Percentiles rank a stretch among this genome's conserved stretches.
These are phyloP conservation scores for Acromyrmex heyeri DNA, from an alignment of 1,140 invertebrate genomes.

Conservation along the genomic window DNA sequence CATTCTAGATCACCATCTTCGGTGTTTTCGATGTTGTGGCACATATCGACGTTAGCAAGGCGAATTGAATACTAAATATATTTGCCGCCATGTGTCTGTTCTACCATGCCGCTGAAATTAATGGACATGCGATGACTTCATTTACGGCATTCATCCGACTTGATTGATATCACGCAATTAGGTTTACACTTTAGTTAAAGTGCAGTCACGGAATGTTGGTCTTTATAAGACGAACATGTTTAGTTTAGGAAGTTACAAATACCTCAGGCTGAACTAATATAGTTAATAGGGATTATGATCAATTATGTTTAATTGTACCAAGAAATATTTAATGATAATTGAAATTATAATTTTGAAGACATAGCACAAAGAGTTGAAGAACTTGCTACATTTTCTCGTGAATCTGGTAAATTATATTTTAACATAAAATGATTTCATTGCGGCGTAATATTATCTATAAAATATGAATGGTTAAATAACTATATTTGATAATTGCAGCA, in stretches of 20 bases:
- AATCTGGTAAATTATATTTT: neutral
- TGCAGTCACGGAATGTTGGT: constrained; percentile 20
- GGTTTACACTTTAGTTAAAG: constrained; percentile 7
- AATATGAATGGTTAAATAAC: neutral
- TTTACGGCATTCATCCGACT: constrained; percentile 18
- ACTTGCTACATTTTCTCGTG: neutral
- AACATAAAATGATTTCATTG: neutral
- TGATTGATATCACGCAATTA: constrained; percentile 31
- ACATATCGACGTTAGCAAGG: constrained; percentile 29
- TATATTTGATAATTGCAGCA: neutral
- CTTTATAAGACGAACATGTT: constrained; percentile 3
- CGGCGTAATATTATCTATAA: neutral
- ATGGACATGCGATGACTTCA: constrained; percentile 24
- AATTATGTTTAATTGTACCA: neutral
- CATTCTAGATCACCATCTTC: constrained; percentile 65
- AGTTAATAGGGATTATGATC: neutral
- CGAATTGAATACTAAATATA: constrained; percentile 46
- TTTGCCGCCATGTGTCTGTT: neutral
- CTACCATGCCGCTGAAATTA: constrained; percentile 4
- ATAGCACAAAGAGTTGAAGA: neutral
- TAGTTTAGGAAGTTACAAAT: constrained; percentile 1
- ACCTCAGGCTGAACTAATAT: neutral
- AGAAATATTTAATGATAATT: neutral
- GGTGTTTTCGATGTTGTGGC: constrained; percentile 1
- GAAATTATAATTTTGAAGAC: constrained; percentile 16